Base-by-base conservation (phyloP, 2,888 invertebrate genomes). In the Epinotia ramella region DNA sequence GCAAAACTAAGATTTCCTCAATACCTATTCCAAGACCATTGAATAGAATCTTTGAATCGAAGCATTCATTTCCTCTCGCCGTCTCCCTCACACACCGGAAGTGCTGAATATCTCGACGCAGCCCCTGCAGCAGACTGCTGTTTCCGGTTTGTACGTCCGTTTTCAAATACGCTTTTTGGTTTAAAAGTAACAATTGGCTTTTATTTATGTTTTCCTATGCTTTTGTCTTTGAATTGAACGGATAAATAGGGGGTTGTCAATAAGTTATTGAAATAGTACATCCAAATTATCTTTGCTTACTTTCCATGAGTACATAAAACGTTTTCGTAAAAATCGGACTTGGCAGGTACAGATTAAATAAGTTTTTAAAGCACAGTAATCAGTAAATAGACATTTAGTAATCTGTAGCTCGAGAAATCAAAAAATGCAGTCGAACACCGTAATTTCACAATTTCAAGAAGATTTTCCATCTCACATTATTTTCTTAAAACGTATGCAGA, bases 91-190 rank as follows among this genome's bases (percentile, higher is more conserved):
- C 83, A 81, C 84, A 83, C 84, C 89, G 91, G 91, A 91, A 89
- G 85, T 86, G 84, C 88, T 88, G 90, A 88, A 88, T 90, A 89
- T 89, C 87, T 86, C 87, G 87, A 78, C 85, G 83, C 83, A 82
- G 82, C 86, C 86, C 85, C 87, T 88, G 85, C 84, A 84, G 84
- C 90, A 91, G 90, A 89, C 91, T 90, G 91, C 86, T 86, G 81
- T 88, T 81, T 92, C 92, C 92, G 91, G 87, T 89, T 86, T 87
- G 82, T 84, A 88, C 89, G 88, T 91, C 90, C 91, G 87, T 82
- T 87, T 87, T 86, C 84, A 85, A 89, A 88, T 87, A 86, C 83
- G 82, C 83, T 86, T 89, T 89, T 88, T 86, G 87, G 85, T 86
- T 84, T 81, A 80, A 81, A 86, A 84, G 80, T 80, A 80, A 80